Evolutionary conservation across 2,113 vertebrate species (phyloP).

Genomic region (Osmerus mordax): DNA sequence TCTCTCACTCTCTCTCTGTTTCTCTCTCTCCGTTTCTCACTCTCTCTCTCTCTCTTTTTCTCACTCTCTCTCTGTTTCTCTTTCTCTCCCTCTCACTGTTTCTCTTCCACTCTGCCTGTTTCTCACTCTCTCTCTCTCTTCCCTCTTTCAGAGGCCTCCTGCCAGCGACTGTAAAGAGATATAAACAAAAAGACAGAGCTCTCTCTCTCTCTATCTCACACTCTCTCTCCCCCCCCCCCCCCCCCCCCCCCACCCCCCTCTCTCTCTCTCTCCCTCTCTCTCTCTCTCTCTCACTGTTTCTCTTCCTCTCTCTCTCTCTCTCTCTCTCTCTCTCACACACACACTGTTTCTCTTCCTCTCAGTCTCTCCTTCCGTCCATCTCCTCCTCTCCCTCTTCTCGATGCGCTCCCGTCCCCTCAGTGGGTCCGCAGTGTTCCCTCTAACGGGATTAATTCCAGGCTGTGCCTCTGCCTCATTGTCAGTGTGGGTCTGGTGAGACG

Average conservation of each 20-base stretch:
- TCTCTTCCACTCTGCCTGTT: neutral
- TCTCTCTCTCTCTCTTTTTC: neutral
- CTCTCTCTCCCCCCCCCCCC: no score
- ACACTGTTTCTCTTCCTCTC: neutral
- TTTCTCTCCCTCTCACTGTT: neutral
- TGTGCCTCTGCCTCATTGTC: no score
- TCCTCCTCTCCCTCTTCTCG: no score
- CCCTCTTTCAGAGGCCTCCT: neutral
- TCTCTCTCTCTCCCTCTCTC: neutral
- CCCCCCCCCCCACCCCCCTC: neutral
- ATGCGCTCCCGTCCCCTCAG: no score
- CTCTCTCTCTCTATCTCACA: neutral
- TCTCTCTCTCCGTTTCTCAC: neutral
- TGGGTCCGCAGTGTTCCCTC: no score
- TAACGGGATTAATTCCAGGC: no score
- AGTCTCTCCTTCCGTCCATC: no score
- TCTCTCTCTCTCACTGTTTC: neutral
- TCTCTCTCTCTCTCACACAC: neutral
- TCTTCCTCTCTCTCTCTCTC: no score
- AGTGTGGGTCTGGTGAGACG: no score
- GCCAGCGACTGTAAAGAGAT: neutral
- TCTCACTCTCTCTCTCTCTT: neutral
- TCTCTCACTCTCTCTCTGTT: no score
- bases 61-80: neutral
- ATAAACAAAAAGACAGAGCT: neutral